Evolutionary conservation across 2,888 invertebrate genomes (phyloP).

Genomic region (Zonitis immaculata): DNA sequence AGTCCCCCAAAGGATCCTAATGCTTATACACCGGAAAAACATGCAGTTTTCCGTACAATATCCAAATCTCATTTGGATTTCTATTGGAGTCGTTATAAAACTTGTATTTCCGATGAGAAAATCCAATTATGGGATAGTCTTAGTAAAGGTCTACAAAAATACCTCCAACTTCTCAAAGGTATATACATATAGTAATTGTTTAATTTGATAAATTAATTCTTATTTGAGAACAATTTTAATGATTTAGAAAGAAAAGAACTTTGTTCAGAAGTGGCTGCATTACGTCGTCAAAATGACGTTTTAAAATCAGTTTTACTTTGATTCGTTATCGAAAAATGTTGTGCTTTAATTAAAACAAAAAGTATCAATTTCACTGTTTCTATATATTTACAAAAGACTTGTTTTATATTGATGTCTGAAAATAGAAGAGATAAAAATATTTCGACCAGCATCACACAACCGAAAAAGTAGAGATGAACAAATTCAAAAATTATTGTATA

Average conservation of each 20-base stretch:
- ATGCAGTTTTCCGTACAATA: constrained; percentile 55
- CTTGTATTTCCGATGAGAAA: constrained; percentile 57
- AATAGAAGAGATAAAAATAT: not conserved
- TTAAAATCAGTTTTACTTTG: constrained; percentile 50
- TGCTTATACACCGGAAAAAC: constrained; percentile 40
- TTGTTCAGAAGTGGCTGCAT: constrained; percentile 59
- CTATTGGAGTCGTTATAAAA: constrained; percentile 65
- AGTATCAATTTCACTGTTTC: not conserved
- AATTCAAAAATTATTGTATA: constrained; percentile 3
- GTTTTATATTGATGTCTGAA: not conserved
- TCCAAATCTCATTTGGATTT: constrained; percentile 54
- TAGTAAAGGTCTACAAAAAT: constrained; percentile 59
- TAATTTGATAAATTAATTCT: no score
- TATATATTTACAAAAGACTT: not conserved
- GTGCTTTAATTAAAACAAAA: not conserved
- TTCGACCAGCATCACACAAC: no score
- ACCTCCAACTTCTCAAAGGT: constrained; percentile 62
- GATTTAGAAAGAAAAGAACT: constrained; percentile 60
- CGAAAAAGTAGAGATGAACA: not conserved
- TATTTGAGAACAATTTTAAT: not conserved
- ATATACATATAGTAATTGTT: no score
- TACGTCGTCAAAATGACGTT: constrained; percentile 65
- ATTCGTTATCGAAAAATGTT: not conserved
- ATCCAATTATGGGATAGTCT: constrained; percentile 69
- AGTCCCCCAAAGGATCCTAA: no score